Percentiles rank a stretch among this genome's conserved stretches.
Conservation (phyloP, 1,140 invertebrate species). For the Globodera ellingtonae region DNA sequence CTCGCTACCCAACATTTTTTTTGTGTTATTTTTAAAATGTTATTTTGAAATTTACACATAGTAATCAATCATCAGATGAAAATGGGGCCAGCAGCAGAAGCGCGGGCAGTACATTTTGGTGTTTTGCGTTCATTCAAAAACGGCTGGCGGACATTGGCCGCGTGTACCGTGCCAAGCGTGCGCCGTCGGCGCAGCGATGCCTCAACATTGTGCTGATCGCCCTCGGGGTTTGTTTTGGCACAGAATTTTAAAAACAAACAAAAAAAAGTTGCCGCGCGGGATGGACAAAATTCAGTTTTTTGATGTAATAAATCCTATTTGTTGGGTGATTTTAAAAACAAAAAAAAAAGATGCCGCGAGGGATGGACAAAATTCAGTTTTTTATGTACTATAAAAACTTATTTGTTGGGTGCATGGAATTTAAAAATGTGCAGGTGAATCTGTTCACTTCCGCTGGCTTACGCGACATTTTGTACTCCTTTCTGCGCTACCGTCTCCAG, state of each 20-base stretch:
- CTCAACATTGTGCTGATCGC: constrained; percentile 46
- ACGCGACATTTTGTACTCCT: constrained; percentile 53
- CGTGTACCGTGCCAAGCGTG: constrained; percentile 26
- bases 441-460: constrained; percentile 36
- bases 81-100: neutral
- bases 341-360: too few relatives aligned
- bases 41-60: too few relatives aligned
- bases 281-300: neutral
- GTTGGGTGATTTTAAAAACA: too few relatives aligned
- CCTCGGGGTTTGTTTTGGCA: constrained; percentile 41
- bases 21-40: too few relatives aligned
- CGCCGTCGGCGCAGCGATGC: constrained; percentile 21
- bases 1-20: too few relatives aligned
- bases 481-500: constrained; percentile 46
- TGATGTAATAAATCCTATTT: too few relatives aligned
- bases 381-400: too few relatives aligned
- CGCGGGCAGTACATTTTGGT: constrained; percentile 6
- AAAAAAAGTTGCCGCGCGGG: too few relatives aligned
- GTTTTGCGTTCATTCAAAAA: constrained; percentile 3
- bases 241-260: neutral
- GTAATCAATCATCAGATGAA: neutral
- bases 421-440: neutral
- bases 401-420: neutral
- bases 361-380: too few relatives aligned
- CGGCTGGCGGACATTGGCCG: constrained; percentile 26